Base-by-base conservation (phyloP, 2,797 vertebrate genomes). In the Cyclura pinguis region DNA sequence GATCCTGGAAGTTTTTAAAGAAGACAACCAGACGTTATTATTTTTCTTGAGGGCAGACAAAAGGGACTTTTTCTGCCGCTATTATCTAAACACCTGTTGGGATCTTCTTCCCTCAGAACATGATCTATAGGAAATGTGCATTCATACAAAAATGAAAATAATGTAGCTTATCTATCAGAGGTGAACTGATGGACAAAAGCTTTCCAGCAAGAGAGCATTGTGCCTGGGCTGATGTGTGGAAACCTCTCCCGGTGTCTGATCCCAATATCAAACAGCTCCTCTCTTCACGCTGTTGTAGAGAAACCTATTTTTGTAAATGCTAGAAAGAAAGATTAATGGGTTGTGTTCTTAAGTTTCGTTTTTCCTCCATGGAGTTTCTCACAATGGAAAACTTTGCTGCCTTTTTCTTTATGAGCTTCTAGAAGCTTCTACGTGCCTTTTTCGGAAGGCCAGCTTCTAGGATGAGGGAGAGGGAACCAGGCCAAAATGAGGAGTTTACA, bases 181-280 rank as follows among this genome's bases (percentile, higher is more conserved):
- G 91, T 6, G 90, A 87, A 47, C 0, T 0, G 0, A 0, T 0
- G 38, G 87, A 86, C 20, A 0, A 69, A 20, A 0, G 47, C 88
- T 85, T 38, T 72, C 80, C 81, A 12, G 78, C 3, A 27, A 1
- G 77, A 0, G 4, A 80, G 80, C 92, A 87, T 74, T 57, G 82
- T 92, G 3, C 86, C 42, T 50, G 62, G 42, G 69, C 12, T 1
- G 86, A 89, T 8, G 2, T 64, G 80, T 82, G 92, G 42, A 83
- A 85, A 91, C 1, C 76, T 86, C 90, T 85, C 90, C 78, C 27
- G 0, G 47, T 0, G 0, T 87, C 93, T 82, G 93, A 90, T 92
- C 90, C 91, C 84, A 72, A 74, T 32, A 38, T 22, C 86, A 78
- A 57, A 86, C 38, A 52, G 89, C 80, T 92, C 72, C 81, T 93